Evolutionary conservation across 2,113 vertebrate genomes (phyloP).

Genomic region (Loxodonta africana): DNA sequence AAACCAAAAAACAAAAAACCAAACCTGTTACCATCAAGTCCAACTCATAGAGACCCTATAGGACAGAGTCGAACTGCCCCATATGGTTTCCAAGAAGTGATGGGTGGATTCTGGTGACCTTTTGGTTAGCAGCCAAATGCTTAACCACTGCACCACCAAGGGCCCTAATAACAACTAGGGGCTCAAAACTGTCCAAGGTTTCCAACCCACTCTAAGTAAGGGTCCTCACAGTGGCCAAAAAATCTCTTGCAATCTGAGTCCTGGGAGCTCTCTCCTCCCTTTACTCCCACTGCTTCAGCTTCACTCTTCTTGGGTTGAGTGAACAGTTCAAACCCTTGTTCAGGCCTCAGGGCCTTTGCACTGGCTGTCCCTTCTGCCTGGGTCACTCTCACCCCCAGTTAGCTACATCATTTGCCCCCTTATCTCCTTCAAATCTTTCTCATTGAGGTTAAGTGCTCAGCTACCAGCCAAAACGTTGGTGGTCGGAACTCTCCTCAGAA

Average conservation of each 20-base stretch:
- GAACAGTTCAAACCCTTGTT: not conserved
- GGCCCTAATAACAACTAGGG: not conserved
- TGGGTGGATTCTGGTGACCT: no score
- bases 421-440: not conserved
- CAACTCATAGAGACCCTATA: no score
- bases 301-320: not conserved
- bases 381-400: not conserved
- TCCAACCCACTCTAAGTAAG: not conserved
- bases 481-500: no score
- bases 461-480: no score
- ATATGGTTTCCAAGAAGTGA: no score
- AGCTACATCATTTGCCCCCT: not conserved
- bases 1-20: no score
- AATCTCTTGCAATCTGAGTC: not conserved
- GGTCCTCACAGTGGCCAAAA: not conserved
- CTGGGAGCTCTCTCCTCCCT: not conserved
- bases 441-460: no score
- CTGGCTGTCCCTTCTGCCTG: not conserved
- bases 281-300: not conserved
- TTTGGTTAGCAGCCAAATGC: no score
- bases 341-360: not conserved
- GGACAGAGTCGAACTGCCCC: no score
- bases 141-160: no score
- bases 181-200: not conserved
- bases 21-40: no score